Evolutionary conservation across 2,113 vertebrate genomes (phyloP), one percentile per base, ranked within the genome.

Genomic region (Proteles cristata): DNA sequence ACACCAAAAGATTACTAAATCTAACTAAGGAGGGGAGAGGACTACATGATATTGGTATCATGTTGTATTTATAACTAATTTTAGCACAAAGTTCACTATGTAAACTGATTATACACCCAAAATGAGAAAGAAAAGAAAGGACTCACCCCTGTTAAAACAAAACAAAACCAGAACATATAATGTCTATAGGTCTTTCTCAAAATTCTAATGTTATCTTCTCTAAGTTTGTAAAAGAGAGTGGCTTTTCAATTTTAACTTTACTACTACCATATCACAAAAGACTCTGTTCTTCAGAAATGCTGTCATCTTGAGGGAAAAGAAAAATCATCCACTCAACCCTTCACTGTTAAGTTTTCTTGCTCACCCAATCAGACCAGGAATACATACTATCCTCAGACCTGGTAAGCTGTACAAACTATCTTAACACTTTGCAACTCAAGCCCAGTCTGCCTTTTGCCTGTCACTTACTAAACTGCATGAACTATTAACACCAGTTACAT

Each of bases 191-290:
- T 80, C n/a, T 65, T 83, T 79, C 43, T 87, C 39, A 55, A 90
- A 93, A 84, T 63, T 55, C 6, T 68, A 83, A 66, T 61, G 17
- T 68, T 85, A 74, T 74, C 74, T 14, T 96, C 35, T 92, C 43
- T 76, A 79, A 83, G 25, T 91, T 79, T 73, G 65, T 11, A 68
- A n/a, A n/a, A 92, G 15, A 92, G 83, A 61, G 19, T 25, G 1
- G 0, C n/a, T 45, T 84, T 95, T 85, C 77, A 94, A 94, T 35
- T 77, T 45, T 82, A 74, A 90, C n/a, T 86, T 79, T n/a, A 79
- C 31, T 48, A 68, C 2, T 26, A 23, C 11, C 9, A 19, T 61
- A 58, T 61, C 28, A 76, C 1, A 21, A 88, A 11, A 93, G 9
- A 79, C 23, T 61, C 45, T 84, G 43, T 43, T 95, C 66, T 90